A percentile compares a stretch with the other conserved stretches of the same genome.
These are phyloP conservation scores for Cosmopolites sordidus DNA, from an alignment of 2,888 invertebrate genomes.

Conservation along the genomic window DNA sequence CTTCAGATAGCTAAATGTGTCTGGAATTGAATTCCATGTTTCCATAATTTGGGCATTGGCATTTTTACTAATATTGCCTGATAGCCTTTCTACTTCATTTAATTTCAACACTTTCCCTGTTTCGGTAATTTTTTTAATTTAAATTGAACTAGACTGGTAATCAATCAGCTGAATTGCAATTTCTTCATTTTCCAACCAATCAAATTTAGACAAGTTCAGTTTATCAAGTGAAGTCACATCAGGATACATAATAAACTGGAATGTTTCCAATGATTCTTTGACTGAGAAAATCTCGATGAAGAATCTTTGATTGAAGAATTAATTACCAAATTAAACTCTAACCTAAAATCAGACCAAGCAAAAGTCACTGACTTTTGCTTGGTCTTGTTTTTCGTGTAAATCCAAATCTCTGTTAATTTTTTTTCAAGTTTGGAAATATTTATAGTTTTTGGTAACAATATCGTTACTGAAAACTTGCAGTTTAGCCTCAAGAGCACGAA, in stretches of 20 bases:
- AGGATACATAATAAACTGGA: background rate
- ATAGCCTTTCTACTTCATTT: constrained; percentile 21
- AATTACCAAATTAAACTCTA: background rate
- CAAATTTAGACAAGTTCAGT: background rate
- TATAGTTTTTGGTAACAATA: too few relatives aligned
- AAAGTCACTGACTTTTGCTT: background rate
- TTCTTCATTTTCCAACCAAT: background rate
- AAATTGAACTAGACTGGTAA: constrained; percentile 26
- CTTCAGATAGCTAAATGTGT: constrained; percentile 4
- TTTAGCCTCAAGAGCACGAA: too few relatives aligned
- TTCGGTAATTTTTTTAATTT: constrained; percentile 28
- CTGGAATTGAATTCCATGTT: constrained; percentile 19
- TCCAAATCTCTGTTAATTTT: background rate
- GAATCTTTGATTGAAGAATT: background rate
- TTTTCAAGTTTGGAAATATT: too few relatives aligned
- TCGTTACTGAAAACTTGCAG: too few relatives aligned
- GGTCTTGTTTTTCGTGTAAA: background rate
- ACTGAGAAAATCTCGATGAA: background rate
- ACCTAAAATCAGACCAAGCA: too few relatives aligned
- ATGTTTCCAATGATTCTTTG: background rate
- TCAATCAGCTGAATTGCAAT: background rate
- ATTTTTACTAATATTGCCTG: constrained; percentile 17
- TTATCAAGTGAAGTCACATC: background rate
- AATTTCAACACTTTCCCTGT: constrained; percentile 23
- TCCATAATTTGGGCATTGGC: constrained; percentile 20